Percentiles rank a stretch among this genome's conserved stretches.
These are phyloP conservation scores for Paratilapia polleni DNA, from an alignment of 2,113 vertebrate genomes.

Conservation along the genomic window DNA sequence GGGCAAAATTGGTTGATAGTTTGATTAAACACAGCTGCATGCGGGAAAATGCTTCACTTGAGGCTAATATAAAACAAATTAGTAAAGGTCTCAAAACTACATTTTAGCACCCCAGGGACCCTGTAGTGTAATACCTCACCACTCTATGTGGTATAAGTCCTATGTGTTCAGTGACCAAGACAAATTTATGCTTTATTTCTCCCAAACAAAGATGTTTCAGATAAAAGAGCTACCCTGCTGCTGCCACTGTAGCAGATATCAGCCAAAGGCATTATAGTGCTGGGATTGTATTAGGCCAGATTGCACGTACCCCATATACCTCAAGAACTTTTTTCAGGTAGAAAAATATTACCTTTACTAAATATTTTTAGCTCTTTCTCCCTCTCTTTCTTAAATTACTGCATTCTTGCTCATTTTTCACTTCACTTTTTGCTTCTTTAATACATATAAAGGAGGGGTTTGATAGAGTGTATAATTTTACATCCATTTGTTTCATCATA, in stretches of 20 bases:
- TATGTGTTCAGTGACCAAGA: background rate
- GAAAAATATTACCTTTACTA: background rate
- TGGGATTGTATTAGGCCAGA: background rate
- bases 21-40: background rate
- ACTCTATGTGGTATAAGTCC: background rate
- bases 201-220: background rate
- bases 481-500: background rate
- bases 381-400: background rate
- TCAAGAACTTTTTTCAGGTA: background rate
- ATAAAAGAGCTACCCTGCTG: background rate
- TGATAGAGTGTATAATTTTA: too few species aligned
- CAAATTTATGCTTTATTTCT: background rate
- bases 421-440: too few species aligned
- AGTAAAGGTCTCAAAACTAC: background rate
- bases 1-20: background rate
- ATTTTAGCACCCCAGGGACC: background rate
- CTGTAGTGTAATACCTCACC: background rate
- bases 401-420: background rate
- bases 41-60: background rate
- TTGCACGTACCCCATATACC: too few species aligned
- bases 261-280: background rate
- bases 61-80: background rate
- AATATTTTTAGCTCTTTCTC: rapidly evolving
- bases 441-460: too few species aligned
- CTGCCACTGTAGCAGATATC: background rate